Percentiles rank a stretch among this genome's conserved stretches.
Evolutionary conservation across 2,888 invertebrate species (phyloP).

Genomic region (Bembecia ichneumoniformis): DNA sequence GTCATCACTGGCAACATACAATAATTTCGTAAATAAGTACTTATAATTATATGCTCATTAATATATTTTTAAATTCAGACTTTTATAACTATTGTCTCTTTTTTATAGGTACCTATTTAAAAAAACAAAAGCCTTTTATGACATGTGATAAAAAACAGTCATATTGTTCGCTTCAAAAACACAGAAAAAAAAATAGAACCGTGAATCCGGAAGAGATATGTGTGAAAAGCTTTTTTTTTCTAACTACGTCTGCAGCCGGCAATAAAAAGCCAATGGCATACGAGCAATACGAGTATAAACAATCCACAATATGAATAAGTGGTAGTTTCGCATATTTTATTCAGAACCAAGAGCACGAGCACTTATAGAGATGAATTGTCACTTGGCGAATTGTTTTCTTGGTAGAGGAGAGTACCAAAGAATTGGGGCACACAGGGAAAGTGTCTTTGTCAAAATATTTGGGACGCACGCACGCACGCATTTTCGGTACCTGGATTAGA

Average conservation of each 20-base stretch:
- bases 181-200: too few relatives aligned
- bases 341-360: constrained; percentile 27
- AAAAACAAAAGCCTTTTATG: too few relatives aligned
- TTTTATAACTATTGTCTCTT: too few relatives aligned
- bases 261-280: constrained; percentile 14
- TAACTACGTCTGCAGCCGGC: not conserved
- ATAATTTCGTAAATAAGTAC: too few relatives aligned
- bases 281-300: too few relatives aligned
- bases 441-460: not conserved
- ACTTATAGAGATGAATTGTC: constrained; percentile 60
- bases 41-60: too few relatives aligned
- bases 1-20: too few relatives aligned
- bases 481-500: too few relatives aligned
- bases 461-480: not conserved
- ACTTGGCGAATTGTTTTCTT: constrained; percentile 47
- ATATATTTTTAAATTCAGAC: too few relatives aligned
- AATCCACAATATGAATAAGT: constrained; percentile 37
- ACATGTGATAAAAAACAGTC: too few relatives aligned
- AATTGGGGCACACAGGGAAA: not conserved
- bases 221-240: constrained; percentile 1
- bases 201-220: constrained; percentile 1
- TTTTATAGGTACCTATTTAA: too few relatives aligned
- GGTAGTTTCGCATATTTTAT: constrained; percentile 57
- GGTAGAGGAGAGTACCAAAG: constrained; percentile 1
- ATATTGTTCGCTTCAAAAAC: too few relatives aligned